A percentile compares a stretch with the other conserved stretches of the same genome.
Evolutionary conservation across 92 coral and sea anemone species (phyloP).

Genomic region (Desmophyllum pertusum): DNA sequence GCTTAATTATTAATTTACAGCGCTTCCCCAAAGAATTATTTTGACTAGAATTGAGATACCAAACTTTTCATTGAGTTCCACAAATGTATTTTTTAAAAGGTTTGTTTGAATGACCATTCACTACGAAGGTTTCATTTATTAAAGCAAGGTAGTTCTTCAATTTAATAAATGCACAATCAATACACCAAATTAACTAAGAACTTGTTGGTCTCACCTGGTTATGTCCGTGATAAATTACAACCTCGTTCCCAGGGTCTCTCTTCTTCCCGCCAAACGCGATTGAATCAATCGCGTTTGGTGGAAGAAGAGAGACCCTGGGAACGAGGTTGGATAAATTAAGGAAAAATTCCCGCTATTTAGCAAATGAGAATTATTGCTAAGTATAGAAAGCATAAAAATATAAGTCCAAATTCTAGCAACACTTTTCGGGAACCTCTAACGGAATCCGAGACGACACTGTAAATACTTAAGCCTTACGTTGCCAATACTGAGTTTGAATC

Average conservation of each 20-base stretch:
- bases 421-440: not conserved
- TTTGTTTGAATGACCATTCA: not conserved
- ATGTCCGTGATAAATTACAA: not conserved
- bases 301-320: too few relatives aligned
- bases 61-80: not conserved
- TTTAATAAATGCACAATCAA: not conserved
- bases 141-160: not conserved
- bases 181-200: not conserved
- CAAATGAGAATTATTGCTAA: not conserved
- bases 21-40: not conserved
- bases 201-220: not conserved
- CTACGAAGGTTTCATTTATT: not conserved
- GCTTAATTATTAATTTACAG: conserved; percentile 17
- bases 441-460: too few relatives aligned
- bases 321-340: too few relatives aligned
- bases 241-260: too few relatives aligned
- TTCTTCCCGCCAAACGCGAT: too few relatives aligned
- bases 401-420: not conserved
- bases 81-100: not conserved
- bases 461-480: too few relatives aligned
- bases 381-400: not conserved
- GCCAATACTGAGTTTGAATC: too few relatives aligned
- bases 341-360: not conserved
- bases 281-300: too few relatives aligned
- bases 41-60: not conserved